These are phyloP conservation scores for Plutomurus gul DNA, from an alignment of 1,140 invertebrate species.

Conservation along the genomic window DNA sequence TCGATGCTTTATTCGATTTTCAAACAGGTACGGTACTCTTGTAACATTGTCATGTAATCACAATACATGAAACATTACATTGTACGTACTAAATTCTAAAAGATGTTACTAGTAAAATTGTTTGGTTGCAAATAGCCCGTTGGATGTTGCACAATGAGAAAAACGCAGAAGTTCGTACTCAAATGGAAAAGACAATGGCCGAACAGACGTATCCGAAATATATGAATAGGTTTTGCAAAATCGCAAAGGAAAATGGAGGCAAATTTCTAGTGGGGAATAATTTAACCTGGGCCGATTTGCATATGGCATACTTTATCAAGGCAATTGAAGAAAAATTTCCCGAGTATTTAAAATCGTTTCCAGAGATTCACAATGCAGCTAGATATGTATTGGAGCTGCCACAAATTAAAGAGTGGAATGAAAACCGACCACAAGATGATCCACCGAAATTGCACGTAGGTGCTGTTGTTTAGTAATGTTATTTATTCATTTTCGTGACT, in stretches of 20 bases:
- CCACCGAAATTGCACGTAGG: too few relatives aligned
- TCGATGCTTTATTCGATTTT: conserved; percentile 65
- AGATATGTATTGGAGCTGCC: too few relatives aligned
- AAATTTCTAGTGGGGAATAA: neutral
- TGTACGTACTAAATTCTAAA: neutral
- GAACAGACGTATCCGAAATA: neutral
- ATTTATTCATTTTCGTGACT: too few relatives aligned
- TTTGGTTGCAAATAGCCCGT: neutral
- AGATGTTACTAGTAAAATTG: neutral
- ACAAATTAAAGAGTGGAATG: too few relatives aligned
- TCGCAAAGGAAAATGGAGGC: neutral
- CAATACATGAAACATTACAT: neutral
- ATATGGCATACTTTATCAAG: neutral
- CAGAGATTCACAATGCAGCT: too few relatives aligned
- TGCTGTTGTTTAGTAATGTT: too few relatives aligned
- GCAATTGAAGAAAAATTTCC: too few relatives aligned
- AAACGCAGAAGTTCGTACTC: neutral
- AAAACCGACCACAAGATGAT: too few relatives aligned
- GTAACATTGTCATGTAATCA: neutral
- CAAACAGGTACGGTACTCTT: neutral
- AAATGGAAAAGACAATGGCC: neutral
- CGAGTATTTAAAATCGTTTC: too few relatives aligned
- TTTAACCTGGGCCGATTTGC: neutral
- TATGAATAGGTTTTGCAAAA: neutral
- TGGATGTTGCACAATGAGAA: neutral